phyloP scores from a whole-genome alignment of 1,140 invertebrate species.

The Dreissena polymorpha region DNA sequence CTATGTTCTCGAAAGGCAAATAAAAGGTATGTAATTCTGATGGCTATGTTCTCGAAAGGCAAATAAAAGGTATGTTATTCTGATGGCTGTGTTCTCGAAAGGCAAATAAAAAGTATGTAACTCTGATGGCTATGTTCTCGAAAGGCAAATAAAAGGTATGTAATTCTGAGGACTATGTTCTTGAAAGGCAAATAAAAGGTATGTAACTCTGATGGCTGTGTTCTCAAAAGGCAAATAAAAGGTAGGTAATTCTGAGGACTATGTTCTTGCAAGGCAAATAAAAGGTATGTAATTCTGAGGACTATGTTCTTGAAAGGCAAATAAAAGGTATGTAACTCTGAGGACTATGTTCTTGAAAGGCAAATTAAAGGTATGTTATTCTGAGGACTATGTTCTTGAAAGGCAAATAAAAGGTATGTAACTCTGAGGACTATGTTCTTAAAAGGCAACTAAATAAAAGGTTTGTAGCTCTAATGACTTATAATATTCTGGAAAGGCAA shows the following conservation, averaged over 20 bases:
- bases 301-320: constrained; percentile 94
- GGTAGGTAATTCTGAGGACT: background rate
- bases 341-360: background rate
- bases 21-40: no score
- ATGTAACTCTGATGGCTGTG: background rate
- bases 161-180: background rate
- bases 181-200: background rate
- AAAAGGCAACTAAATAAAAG: background rate
- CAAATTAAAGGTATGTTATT: no score
- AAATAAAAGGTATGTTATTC: background rate
- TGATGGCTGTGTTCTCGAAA: background rate
- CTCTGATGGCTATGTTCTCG: background rate
- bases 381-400: background rate
- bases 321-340: constrained; percentile 86
- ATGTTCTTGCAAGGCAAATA: background rate
- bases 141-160: background rate
- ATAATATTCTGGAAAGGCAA: constrained; percentile 1
- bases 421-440: background rate
- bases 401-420: background rate
- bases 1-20: no score
- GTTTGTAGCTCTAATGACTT: background rate
- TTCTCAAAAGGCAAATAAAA: background rate
- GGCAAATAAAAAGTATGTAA: background rate
- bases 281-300: constrained; percentile 83
- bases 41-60: no score